Conservation (phyloP, 2,113 vertebrate genomes). For the Heteronetta atricapilla region DNA sequence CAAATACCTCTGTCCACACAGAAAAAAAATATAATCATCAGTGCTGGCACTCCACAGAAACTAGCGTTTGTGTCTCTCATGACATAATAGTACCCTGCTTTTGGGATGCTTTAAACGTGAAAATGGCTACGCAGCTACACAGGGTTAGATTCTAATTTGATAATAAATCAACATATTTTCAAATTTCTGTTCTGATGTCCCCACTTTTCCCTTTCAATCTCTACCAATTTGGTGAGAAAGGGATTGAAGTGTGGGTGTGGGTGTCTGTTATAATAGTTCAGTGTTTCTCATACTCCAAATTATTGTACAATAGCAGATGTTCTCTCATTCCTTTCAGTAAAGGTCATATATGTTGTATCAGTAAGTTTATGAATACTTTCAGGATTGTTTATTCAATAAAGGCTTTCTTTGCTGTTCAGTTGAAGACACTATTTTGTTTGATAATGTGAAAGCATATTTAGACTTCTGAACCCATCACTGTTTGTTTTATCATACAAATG, state of each 20-base stretch:
- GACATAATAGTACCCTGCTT: not conserved
- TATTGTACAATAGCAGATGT: constrained; percentile 52
- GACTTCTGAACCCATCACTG: not conserved
- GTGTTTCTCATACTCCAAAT: not conserved
- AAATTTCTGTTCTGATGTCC: not conserved
- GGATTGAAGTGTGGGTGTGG: constrained; percentile 8
- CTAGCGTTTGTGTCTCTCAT: accelerated
- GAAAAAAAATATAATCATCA: not conserved
- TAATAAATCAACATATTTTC: not conserved
- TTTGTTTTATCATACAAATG: not conserved
- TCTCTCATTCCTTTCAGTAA: constrained; percentile 50
- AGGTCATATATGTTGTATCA: constrained; percentile 63
- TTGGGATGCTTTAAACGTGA: not conserved
- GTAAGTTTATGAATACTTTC: constrained; percentile 55
- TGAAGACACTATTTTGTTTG: not conserved
- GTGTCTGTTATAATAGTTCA: not conserved
- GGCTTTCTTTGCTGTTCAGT: not conserved
- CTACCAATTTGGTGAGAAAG: not conserved
- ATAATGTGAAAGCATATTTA: not conserved
- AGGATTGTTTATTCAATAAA: constrained; percentile 40
- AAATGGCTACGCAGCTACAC: not conserved
- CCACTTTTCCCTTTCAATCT: not conserved
- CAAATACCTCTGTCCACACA: not conserved
- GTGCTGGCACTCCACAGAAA: not conserved
- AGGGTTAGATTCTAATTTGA: not conserved